Base-by-base conservation (phyloP, 2,113 vertebrate genomes). In the Anas platyrhynchos region DNA sequence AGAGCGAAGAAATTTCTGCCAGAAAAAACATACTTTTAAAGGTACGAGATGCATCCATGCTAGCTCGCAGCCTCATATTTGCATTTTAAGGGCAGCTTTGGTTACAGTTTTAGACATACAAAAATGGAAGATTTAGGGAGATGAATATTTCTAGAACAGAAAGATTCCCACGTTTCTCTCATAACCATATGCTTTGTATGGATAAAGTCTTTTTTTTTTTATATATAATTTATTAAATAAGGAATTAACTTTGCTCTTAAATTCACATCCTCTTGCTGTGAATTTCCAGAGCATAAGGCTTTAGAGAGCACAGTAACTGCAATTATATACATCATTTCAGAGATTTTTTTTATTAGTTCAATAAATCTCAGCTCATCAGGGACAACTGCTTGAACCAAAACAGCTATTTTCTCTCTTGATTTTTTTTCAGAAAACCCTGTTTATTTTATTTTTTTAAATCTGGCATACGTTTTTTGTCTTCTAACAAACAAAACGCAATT, bases 81-180 rank as follows among this genome's bases (percentile, higher is more conserved):
- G 81, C 58, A 82, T 91, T 82, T 91, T 89, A 94, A 92, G 41
- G 50, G 61, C 41, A 90, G 68, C 31, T 87, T 91, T 88, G 73
- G 85, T 91, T 88, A 82, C 61, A 81, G 61, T 3, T 50, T 29
- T 72, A 88, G 59, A 48, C 15, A 25, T 22, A 81, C 5, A 54
- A 79, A 75, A 95, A 86, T 2, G 44, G n/a, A 61, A 36, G 32
- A 89, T 32, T 62, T 20, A 61, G 61, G 50, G 10, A 59, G 6
- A 75, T 79, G 36, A 11, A 3, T 54, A 67, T 86, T 87, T 56
- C 26, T n/a, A 50, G 67, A 91, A 89, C 18, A 65, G 80, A 86
- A 85, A 80, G 74, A 62, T 67, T 86, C 59, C 46, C 48, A 62
- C 17, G 0, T 69, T 52, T 54, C 52, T 25, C 46, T 63, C 76